Evolutionary conservation across 2,797 vertebrate genomes (phyloP).

Genomic region (Lophius americanus): DNA sequence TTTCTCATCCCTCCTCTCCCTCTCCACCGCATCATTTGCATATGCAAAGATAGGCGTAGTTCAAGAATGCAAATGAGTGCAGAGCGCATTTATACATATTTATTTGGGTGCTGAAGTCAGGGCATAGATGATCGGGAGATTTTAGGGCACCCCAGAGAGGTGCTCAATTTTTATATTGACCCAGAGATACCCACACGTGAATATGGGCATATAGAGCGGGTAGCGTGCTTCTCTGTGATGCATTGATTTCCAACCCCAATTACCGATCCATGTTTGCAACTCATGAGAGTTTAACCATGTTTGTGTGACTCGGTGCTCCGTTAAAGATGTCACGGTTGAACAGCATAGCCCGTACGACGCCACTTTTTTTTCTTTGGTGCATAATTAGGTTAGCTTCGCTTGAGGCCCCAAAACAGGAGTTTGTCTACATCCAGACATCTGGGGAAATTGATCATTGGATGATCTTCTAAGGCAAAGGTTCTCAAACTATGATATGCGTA

Average conservation of each 20-base stretch:
- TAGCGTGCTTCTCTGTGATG: too few species aligned
- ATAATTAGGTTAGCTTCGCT: neutral
- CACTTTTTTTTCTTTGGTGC: conserved; percentile 9
- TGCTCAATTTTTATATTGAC: conserved; percentile 60
- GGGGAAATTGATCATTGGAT: neutral
- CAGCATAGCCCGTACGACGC: conserved; percentile 16
- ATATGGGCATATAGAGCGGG: conserved; percentile 1
- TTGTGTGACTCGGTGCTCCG: conserved; percentile 1
- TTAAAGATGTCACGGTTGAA: conserved; percentile 24
- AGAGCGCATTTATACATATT: conserved; percentile 63
- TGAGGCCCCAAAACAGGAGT: too few species aligned
- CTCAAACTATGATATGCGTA: too few species aligned
- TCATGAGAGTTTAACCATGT: conserved; percentile 25
- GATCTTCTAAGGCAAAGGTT: too few species aligned
- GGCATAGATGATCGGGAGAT: conserved; percentile 15
- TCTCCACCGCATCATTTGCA: conserved; percentile 60
- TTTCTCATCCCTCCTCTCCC: neutral
- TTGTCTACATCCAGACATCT: neutral
- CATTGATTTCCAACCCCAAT: conserved; percentile 40
- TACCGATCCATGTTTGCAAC: conserved; percentile 21
- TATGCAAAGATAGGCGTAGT: conserved; percentile 55
- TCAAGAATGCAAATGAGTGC: conserved; percentile 68
- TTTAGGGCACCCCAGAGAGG: conserved; percentile 48
- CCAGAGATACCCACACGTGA: conserved; percentile 46
- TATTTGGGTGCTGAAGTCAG: conserved; percentile 33